Base-by-base conservation (phyloP, 2,888 invertebrate species). In the Xanthostigma xanthostigma region DNA sequence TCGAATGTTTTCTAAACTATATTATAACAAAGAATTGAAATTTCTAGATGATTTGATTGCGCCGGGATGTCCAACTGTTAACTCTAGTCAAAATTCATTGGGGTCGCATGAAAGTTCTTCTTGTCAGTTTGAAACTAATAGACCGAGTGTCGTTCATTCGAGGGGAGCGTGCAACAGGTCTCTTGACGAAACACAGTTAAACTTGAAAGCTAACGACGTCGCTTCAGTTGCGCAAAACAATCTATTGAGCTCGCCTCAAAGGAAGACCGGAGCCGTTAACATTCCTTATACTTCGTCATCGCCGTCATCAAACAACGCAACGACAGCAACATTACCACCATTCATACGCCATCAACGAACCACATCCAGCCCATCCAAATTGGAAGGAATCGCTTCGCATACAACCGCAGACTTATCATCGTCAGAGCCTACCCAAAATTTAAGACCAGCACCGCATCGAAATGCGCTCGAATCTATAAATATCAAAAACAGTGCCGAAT, bases 321-420 rank as follows among this genome's bases (percentile, higher is more conserved):
- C 60, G 45, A 62, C 64, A 8, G 66, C 68, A 50, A 64, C 71
- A 57, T 71, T 72, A 54, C 73, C 70, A 46, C 71, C 76, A 2
- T 69, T 75, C 27, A 65, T 70, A n/a, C 72, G 71, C 56, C 86
- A 86, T 64, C 84, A 85, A 55, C 68, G 86, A 56, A 85, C 85
- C 8, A 84, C 84, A 12, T 86, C 85, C 9, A 85, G 85, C 56
- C 86, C 86, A 36, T 84, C 83, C 13, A 84, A 86, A 64, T 70
- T 86, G 54, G 81, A 81, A 59, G 80, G 79, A 44, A 67, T 74
- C 50, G 55, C 60, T 2, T 49, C 54, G 8, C 45, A 53, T 11
- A 11, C 46, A 34, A 12, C 8, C 10, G 3, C 17, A 27, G 13
- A 13, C n/a, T 27, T 12, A 17, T 41, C 41, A 9, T 9, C 14